Base-by-base conservation (phyloP, 1,140 invertebrate genomes). In the Paralvinella palmiformis region DNA sequence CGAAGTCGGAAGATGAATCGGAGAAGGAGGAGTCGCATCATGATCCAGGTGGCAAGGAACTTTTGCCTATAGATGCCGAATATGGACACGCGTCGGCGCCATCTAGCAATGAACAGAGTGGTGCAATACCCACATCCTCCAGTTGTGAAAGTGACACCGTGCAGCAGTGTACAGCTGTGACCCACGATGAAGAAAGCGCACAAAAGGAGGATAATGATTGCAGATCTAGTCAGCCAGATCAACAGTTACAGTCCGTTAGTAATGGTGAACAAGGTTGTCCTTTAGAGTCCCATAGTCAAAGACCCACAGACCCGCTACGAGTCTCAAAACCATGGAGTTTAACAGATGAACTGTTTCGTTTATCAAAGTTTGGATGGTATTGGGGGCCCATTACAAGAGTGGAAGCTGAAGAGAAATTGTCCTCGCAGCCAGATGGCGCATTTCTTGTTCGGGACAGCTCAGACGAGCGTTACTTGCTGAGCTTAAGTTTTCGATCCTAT, bases 391-490 rank as follows among this genome's bases (percentile, higher is more conserved):
- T 87, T 59, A 85, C 85, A 10, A 76, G 85, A 29, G 79, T 82
- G 48, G 85, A 87, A 74, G 85, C 85, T 27, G 85, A 87, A 72
- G 81, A 85, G 63, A 86, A 85, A 71, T 73, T 89, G 20, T 77
- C 81, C n/a, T 84, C 85, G 63, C 86, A 89, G 74, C 86, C 88
- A 31, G 88, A 90, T 77, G 89, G 89, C 62, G 85, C 89, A 62
- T 91, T 91, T 79, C 79, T 91, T 45, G 87, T 91, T 6, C 82
- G 88, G 22, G 88, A 90, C 75, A 90, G 88, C 13, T 87, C 86
- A 1, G 87, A 88, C 63, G 85, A 88, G 68, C 83, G 84, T 70
- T 86, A 88, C 72, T 79, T 89, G 44, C 82, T 90, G 48, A 85
- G 84, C 31, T 77, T 91, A 20, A 89, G 88, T 75, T 90, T 91